Percentiles rank a stretch among this genome's conserved stretches.
Evolutionary conservation across 1,140 invertebrate genomes (phyloP).

Genomic region (Geopemphigus sp.): DNA sequence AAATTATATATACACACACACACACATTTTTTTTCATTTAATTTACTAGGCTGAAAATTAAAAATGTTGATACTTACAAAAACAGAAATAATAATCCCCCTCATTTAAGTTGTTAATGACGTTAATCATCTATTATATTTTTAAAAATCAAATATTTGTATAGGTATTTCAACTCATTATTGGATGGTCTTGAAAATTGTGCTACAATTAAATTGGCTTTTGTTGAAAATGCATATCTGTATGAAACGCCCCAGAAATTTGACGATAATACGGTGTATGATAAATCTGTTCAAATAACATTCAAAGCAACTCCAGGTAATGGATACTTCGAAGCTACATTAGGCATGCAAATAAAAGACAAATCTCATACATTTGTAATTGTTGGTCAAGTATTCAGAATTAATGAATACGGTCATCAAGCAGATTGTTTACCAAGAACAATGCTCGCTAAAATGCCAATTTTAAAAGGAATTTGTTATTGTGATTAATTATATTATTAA

Average conservation of each 20-base stretch:
- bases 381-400: slow-evolving; percentile 52
- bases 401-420: slow-evolving; percentile 52
- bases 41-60: too few relatives aligned
- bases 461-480: slow-evolving; percentile 52
- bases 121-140: too few relatives aligned
- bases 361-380: slow-evolving; percentile 9
- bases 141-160: slow-evolving; percentile 59
- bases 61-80: too few relatives aligned
- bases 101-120: too few relatives aligned
- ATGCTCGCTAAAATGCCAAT: slow-evolving; percentile 50
- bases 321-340: slow-evolving; percentile 53
- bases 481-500: slow-evolving; percentile 39
- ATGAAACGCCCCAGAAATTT: slow-evolving; percentile 18
- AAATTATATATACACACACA: too few relatives aligned
- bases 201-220: slow-evolving; percentile 49
- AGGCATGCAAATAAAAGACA: slow-evolving; percentile 1
- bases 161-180: slow-evolving; percentile 63
- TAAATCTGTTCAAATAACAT: slow-evolving; percentile 51
- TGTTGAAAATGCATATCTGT: slow-evolving; percentile 50
- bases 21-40: too few relatives aligned
- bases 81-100: too few relatives aligned
- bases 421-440: slow-evolving; percentile 51
- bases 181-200: slow-evolving; percentile 64
- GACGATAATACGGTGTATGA: slow-evolving; percentile 21
- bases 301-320: slow-evolving; percentile 52